Conservation (phyloP, 2,888 invertebrate species). For the Drosophila ochracea region DNA sequence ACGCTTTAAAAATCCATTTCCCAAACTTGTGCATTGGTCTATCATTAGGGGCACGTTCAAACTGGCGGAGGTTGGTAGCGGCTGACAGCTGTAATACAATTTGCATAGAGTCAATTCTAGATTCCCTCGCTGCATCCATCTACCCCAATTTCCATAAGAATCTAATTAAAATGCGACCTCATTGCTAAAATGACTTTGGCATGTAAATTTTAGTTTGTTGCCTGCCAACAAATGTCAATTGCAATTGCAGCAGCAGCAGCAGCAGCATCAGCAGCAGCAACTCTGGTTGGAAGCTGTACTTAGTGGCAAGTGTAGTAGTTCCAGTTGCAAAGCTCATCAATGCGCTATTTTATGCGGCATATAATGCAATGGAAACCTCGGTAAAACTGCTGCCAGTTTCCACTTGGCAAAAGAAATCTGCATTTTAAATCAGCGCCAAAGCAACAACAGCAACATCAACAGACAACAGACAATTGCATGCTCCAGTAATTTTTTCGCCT, state of each 20-base stretch:
- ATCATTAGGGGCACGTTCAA: conserved; percentile 24
- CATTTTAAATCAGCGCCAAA: conserved; percentile 67
- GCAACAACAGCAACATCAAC: conserved; percentile 35
- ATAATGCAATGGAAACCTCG: conserved; percentile 58
- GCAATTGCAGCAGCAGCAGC: conserved; percentile 2
- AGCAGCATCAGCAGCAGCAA: conserved; percentile 13
- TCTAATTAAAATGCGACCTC: conserved; percentile 75
- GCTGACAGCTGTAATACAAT: conserved; percentile 21
- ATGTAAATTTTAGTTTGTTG: conserved; percentile 46
- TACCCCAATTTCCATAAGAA: conserved; percentile 32
- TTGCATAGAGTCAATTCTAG: conserved; percentile 14
- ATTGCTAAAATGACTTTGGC: conserved; percentile 58
- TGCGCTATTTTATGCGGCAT: conserved; percentile 48
- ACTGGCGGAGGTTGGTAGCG: neutral
- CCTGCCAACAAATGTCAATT: conserved; percentile 53
- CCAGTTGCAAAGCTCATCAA: conserved; percentile 50
- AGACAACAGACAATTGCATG: conserved; percentile 55
- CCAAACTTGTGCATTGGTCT: conserved; percentile 28
- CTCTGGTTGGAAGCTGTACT: conserved; percentile 7
- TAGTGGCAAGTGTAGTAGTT: conserved; percentile 26
- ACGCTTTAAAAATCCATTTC: conserved; percentile 49
- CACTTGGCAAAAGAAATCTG: conserved; percentile 67
- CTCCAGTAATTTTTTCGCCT: conserved; percentile 64
- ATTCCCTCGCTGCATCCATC: neutral
- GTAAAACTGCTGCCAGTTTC: conserved; percentile 36